A percentile compares a stretch with the other conserved stretches of the same genome.
phyloP scores from a whole-genome alignment of 2,888 invertebrate species.

The Trissolcus brochymenae region DNA sequence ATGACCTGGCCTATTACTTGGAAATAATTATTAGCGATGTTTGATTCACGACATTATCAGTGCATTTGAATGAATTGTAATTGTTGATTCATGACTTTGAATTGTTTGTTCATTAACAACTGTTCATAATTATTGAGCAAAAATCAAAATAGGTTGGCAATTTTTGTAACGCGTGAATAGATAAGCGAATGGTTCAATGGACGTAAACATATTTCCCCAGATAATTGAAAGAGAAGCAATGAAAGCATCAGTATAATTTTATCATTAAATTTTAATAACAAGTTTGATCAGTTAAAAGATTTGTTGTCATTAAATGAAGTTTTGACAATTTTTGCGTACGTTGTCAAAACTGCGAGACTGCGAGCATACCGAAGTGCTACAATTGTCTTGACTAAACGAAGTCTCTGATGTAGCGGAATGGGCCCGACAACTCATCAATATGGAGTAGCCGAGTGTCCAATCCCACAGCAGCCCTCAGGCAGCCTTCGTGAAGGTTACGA shows the following conservation, averaged over 20 bases:
- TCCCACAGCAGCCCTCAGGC: slow-evolving; percentile 71
- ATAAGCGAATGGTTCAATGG: too few relatives aligned
- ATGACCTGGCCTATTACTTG: slow-evolving; percentile 10
- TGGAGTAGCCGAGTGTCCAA: slow-evolving; percentile 73
- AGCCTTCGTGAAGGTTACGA: slow-evolving; percentile 73
- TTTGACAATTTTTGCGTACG: slow-evolving; percentile 2
- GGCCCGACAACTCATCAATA: slow-evolving; percentile 72
- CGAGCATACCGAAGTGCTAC: slow-evolving; percentile 28
- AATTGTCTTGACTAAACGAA: slow-evolving; percentile 43
- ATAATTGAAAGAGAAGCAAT: too few relatives aligned
- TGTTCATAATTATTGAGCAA: too few relatives aligned
- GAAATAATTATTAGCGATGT: slow-evolving; percentile 14
- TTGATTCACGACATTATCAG: slow-evolving; percentile 6
- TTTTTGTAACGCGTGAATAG: too few relatives aligned
- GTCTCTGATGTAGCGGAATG: slow-evolving; percentile 18
- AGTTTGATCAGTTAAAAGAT: too few relatives aligned
- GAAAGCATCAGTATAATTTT: too few relatives aligned
- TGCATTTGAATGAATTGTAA: background rate
- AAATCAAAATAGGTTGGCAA: too few relatives aligned
- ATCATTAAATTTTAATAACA: too few relatives aligned
- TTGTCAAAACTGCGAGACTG: background rate
- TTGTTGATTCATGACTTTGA: background rate
- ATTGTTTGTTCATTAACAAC: too few relatives aligned
- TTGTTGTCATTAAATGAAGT: too few relatives aligned
- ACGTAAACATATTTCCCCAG: too few relatives aligned